phyloP scores from a whole-genome alignment of 1,140 invertebrate genomes.

The Drosophila sturtevanti region DNA sequence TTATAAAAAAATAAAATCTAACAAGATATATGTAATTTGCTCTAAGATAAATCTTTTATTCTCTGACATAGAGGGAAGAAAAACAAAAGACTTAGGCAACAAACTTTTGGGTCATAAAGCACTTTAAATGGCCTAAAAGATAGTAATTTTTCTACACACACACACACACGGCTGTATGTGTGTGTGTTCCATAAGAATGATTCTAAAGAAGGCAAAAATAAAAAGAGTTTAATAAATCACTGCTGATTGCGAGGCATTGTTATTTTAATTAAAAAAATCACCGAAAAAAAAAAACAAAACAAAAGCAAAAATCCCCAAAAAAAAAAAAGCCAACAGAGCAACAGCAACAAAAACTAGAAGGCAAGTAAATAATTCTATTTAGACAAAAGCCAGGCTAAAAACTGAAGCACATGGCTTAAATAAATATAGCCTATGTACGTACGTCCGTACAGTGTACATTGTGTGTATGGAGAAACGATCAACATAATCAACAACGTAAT shows the following conservation, averaged over 20 bases:
- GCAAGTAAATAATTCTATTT: conserved; percentile 50
- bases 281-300: conserved; percentile 19
- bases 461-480: conserved; percentile 36
- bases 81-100: conserved; percentile 65
- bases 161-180: too few relatives aligned
- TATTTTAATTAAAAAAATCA: conserved; percentile 69
- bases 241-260: conserved; percentile 70
- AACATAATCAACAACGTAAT: conserved; percentile 63
- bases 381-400: conserved; percentile 55
- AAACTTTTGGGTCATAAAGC: conserved; percentile 23
- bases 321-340: too few relatives aligned
- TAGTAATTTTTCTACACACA: neutral
- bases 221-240: conserved; percentile 71
- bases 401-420: conserved; percentile 69
- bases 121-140: neutral
- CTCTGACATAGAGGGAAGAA: neutral
- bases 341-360: too few relatives aligned
- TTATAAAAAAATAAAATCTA: neutral
- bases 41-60: neutral
- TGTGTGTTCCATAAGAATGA: neutral
- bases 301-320: conserved; percentile 20
- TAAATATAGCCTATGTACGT: conserved; percentile 57
- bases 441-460: conserved; percentile 13
- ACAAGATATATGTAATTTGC: neutral
- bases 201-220: conserved; percentile 10